Percentiles rank a stretch among this genome's conserved stretches.
Conservation (phyloP, 2,888 invertebrate species). For the Polyploca ridens region DNA sequence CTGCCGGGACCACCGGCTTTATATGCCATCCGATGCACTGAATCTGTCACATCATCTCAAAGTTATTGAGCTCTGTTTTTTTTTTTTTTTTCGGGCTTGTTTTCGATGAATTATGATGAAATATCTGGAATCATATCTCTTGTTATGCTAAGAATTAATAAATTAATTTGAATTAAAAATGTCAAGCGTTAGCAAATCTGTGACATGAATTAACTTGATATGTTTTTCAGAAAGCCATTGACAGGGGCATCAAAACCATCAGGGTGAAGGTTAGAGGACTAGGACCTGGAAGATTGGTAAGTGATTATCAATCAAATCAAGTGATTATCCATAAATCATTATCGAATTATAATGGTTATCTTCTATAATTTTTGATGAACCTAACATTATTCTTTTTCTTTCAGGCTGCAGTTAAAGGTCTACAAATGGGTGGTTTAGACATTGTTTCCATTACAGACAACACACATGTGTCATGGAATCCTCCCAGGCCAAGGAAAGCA, state of each 20-base stretch:
- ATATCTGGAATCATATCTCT: too few species aligned
- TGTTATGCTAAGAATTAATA: too few species aligned
- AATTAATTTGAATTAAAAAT: too few species aligned
- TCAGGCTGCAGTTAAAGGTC: slow-evolving; percentile 96
- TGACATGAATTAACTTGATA: too few species aligned
- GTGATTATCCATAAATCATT: too few species aligned
- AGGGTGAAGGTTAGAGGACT: slow-evolving; percentile 92
- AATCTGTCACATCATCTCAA: too few species aligned
- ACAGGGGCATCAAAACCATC: slow-evolving; percentile 89
- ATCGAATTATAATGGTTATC: not conserved
- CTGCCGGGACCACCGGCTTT: too few species aligned
- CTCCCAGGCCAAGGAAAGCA: slow-evolving; percentile 93
- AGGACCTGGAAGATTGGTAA: slow-evolving; percentile 96
- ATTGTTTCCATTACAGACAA: slow-evolving; percentile 97
- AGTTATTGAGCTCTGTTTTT: too few species aligned
- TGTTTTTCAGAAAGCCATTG: slow-evolving; percentile 87
- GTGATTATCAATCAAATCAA: slow-evolving; percentile 29
- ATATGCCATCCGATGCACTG: too few species aligned
- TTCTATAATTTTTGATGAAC: too few species aligned
- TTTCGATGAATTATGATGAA: too few species aligned
- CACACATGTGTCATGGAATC: slow-evolving; percentile 93
- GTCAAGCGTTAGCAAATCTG: not conserved
- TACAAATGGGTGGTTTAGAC: slow-evolving; percentile 95
- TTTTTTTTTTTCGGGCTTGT: too few species aligned
- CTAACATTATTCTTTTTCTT: slow-evolving; percentile 13